A percentile compares a stretch with the other conserved stretches of the same genome.
Evolutionary conservation across 2,797 vertebrate species (phyloP).

Genomic region (Petrocephalus sullivani): DNA sequence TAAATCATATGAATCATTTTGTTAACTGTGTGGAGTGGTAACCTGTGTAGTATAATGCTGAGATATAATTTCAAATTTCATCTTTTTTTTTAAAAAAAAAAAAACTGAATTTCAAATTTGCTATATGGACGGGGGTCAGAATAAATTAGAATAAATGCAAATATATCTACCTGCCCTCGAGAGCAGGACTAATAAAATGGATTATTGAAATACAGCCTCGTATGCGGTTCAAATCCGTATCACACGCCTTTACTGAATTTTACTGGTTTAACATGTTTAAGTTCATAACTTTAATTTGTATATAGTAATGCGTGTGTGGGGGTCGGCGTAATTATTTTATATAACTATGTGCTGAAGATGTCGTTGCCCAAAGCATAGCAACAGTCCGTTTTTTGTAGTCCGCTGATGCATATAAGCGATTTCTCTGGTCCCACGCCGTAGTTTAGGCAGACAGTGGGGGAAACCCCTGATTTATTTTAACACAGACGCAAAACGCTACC

Average conservation of each 20-base stretch:
- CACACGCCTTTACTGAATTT: conserved; percentile 35
- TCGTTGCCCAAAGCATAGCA: conserved; percentile 36
- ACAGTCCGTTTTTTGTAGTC: not conserved
- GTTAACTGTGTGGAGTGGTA: conserved; percentile 75
- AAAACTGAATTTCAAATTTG: conserved; percentile 63
- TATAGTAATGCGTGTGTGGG: conserved; percentile 70
- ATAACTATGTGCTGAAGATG: conserved; percentile 45
- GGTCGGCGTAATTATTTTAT: conserved; percentile 58
- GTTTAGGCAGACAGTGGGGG: no score
- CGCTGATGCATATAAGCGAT: no score
- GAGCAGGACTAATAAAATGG: conserved; percentile 46
- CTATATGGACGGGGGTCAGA: conserved; percentile 59
- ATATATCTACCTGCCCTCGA: conserved; percentile 64
- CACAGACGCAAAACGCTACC: no score
- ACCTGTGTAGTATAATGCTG: conserved; percentile 68
- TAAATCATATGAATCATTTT: conserved; percentile 60
- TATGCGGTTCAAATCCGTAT: conserved; percentile 39
- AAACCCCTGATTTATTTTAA: no score
- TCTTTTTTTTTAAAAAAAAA: conserved; percentile 63
- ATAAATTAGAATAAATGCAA: conserved; percentile 47
- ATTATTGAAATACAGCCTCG: conserved; percentile 13
- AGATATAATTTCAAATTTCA: conserved; percentile 71
- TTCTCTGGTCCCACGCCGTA: no score
- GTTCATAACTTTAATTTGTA: conserved; percentile 67
- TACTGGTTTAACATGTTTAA: conserved; percentile 48